A percentile compares a stretch with the other conserved stretches of the same genome.
Conservation (phyloP, 2,113 vertebrate genomes). For the Oenanthe melanoleuca region DNA sequence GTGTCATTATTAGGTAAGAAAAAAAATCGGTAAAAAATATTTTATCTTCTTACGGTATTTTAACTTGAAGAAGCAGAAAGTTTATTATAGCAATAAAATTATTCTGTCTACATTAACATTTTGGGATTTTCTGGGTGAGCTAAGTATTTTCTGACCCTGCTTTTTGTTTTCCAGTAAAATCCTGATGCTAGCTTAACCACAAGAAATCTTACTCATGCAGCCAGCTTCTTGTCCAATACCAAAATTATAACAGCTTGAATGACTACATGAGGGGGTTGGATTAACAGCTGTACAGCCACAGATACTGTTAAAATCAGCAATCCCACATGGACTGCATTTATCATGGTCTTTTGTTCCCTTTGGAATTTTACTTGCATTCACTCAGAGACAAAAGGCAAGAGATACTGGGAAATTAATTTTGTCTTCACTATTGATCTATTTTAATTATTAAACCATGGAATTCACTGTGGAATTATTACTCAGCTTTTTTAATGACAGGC, state of each 20-base stretch:
- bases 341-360: background rate
- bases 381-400: background rate
- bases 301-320: background rate
- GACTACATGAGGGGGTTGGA: background rate
- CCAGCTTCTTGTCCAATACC: background rate
- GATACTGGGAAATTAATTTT: background rate
- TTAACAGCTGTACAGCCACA: background rate
- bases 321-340: background rate
- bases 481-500: background rate
- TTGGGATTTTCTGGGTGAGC: background rate
- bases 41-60: background rate
- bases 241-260: background rate
- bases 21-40: background rate
- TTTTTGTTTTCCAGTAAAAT: background rate
- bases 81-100: background rate
- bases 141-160: background rate
- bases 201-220: background rate
- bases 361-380: background rate
- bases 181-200: background rate
- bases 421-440: background rate
- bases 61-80: background rate
- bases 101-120: background rate
- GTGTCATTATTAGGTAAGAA: constrained; percentile 97
- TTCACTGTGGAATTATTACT: background rate
- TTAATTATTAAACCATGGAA: background rate